Percentiles rank a stretch among this genome's conserved stretches.
These are phyloP conservation scores for Ciconia stormi DNA, from an alignment of 2,113 vertebrate genomes.

Conservation along the genomic window DNA sequence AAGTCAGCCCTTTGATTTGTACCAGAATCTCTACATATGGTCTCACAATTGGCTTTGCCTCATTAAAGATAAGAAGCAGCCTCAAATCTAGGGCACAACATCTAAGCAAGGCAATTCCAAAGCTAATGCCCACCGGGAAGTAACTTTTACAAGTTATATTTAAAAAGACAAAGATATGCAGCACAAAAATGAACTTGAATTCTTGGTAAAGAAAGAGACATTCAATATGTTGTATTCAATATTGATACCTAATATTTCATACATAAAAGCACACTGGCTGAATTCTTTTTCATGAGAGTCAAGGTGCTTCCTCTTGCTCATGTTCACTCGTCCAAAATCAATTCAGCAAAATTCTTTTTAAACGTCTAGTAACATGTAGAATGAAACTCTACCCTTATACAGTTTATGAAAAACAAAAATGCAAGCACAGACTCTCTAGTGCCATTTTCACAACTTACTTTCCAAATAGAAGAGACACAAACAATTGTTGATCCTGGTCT, in stretches of 20 bases:
- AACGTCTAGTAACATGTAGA: neutral
- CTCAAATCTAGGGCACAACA: neutral
- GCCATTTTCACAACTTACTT: neutral
- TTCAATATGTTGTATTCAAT: neutral
- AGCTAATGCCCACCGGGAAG: neutral
- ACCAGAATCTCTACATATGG: neutral
- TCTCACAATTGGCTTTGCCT: neutral
- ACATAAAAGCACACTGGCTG: neutral
- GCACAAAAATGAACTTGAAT: neutral
- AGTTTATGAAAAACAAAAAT: neutral
- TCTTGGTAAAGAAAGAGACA: neutral
- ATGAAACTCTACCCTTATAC: neutral
- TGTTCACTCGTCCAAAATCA: neutral
- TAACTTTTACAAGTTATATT: neutral
- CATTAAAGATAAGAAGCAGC: neutral
- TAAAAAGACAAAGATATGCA: neutral
- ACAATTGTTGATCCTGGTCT: neutral
- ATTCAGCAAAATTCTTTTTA: neutral
- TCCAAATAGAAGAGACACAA: neutral
- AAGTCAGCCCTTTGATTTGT: neutral
- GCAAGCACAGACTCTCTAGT: neutral
- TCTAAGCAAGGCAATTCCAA: neutral
- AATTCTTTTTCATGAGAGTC: neutral
- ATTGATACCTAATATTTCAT: neutral
- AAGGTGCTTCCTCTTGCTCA: neutral